phyloP scores from a whole-genome alignment of 2,797 vertebrate species.

The Ctenochaetus hawaiiensis region DNA sequence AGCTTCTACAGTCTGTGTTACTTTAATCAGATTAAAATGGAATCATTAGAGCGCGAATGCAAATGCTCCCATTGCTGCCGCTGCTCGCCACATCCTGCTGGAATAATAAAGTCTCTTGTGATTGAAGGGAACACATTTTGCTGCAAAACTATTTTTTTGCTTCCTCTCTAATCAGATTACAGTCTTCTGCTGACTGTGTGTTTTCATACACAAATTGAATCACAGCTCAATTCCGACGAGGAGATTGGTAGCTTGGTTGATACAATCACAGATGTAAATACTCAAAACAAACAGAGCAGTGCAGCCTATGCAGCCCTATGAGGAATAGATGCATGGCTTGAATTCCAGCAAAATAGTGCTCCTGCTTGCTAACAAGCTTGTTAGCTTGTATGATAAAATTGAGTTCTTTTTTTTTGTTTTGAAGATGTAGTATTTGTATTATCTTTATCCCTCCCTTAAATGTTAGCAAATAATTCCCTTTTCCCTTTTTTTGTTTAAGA shows the following conservation, averaged over 20 bases:
- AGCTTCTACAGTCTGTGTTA: constrained; percentile 16
- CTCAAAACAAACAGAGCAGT: neutral
- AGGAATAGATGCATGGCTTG: neutral
- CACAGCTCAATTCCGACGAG: constrained; percentile 37
- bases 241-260: constrained; percentile 30
- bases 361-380: too few species aligned
- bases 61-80: constrained; percentile 31
- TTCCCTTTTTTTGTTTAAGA: too few species aligned
- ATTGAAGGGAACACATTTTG: constrained; percentile 28
- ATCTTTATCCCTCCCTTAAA: too few species aligned
- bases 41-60: constrained; percentile 48
- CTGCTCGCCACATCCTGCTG: constrained; percentile 35
- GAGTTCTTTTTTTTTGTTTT: too few species aligned
- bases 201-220: constrained; percentile 55
- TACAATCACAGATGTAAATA: constrained; percentile 22
- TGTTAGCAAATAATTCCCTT: too few species aligned
- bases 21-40: constrained; percentile 61
- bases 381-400: too few species aligned
- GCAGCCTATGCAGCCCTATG: neutral
- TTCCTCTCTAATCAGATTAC: constrained; percentile 57
- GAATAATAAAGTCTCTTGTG: constrained; percentile 37
- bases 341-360: neutral
- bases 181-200: constrained; percentile 39
- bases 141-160: constrained; percentile 45
- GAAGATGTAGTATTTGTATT: too few species aligned